Base-by-base conservation (phyloP, 1,140 invertebrate genomes). In the Drosophila nigrodunni region DNA sequence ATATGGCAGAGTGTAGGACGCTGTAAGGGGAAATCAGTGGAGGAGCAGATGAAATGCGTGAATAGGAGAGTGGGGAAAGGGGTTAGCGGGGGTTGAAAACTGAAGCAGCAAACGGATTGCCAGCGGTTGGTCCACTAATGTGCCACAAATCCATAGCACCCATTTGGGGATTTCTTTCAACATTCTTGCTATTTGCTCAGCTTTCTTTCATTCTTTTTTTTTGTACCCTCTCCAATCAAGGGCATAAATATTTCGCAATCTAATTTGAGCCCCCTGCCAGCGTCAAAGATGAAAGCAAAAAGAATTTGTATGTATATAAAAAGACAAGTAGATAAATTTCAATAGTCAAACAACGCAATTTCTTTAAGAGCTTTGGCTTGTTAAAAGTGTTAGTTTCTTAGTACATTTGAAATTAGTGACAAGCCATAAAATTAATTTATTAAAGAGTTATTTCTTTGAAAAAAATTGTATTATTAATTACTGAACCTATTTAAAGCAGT, bases 121-220 rank as follows among this genome's bases (percentile, higher is more conserved):
- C 43, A 66, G 69, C 35, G 52, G 54, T 54, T 35, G 44, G 15
- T 69, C 44, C 59, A 73, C 77, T 79, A 79, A 79, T 79, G 66
- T 72, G 67, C 62, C 82, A 72, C 74, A 87, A 74, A 74, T 77
- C 74, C 78, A 52, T 77, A 64, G 74, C 82, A 86, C 66, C 82
- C 82, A 86, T 81, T 81, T 66, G 60, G 71, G 50, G 59, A 58
- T 57, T 71, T 69, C 71, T 55, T 73, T 62, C 50, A 43, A 7
- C 15, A 34, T 57, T 18, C 34, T 65, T 18, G 13, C 37, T 13
- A 35, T 41, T 62, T 25, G n/a, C 47, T 30, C 41, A n/a, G 41
- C 11, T 64, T 41, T 13, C 10, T 15, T 4, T n/a, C 25, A 21
- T 21, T 35, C 25, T 6, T 30, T 30, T 30, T 30, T 30, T 30